Evolutionary conservation across 2,113 vertebrate genomes (phyloP), one percentile per base, ranked within the genome.

Genomic region (Corvus hawaiiensis): DNA sequence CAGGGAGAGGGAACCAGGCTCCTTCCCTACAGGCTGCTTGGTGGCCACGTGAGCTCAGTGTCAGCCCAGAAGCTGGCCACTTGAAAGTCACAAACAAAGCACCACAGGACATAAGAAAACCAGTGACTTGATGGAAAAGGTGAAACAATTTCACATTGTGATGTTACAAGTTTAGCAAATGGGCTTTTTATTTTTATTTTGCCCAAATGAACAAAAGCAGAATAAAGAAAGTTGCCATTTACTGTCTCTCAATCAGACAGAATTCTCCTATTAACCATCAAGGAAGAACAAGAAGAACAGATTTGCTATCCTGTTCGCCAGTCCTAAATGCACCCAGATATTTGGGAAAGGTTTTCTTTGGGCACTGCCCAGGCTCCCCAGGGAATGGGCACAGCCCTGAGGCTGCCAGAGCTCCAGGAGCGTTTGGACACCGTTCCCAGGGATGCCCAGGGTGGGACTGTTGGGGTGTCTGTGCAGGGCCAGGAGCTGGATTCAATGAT

Each of bases 41-140:
- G 21, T 3, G 13, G 19, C 21, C 26, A 48, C 1, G 1, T 1
- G 28, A 75, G 32, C 15, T 68, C 37, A 14, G 27, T 0, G 2
- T 67, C 49, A 80, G 71, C 26, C 54, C 28, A 18, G 9, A 56
- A 35, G 13, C 0, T 33, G 30, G n/a, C 18, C 33, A 16, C 68
- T 68, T 18, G 1, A 8, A 79, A 78, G 37, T 51, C 44, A 55
- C 28, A 37, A 72, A 46, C 10, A 68, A 73, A 75, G n/a, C 14
- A 32, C 21, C 32, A 41, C 3, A 44, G 37, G 30, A 44, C 2
- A 0, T 10, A 30, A 48, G 19, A 79, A 44, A 92, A 17, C 6
- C 33, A 26, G 22, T 12, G 17, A 66, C 23, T 73, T 41, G 7
- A 4, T 49, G 64, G 21, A 39, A 71, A 58, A 6, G 16, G 44